Evolutionary conservation across 2,888 invertebrate species (phyloP).

Genomic region (Eumerus sabulonum): DNA sequence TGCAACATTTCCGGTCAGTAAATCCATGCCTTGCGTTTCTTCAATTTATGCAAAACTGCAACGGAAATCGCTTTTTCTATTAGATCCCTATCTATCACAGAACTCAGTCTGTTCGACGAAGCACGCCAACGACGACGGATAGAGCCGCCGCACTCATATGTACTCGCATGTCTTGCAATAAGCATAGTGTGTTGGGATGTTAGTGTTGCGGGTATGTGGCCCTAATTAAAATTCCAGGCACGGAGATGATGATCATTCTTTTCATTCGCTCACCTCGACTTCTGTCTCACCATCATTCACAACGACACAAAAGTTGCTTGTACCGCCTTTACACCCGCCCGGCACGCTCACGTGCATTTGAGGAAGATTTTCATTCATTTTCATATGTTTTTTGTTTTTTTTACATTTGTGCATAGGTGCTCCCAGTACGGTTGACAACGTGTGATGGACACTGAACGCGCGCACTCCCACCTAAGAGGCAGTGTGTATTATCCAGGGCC

Average conservation of each 20-base stretch:
- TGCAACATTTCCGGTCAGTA: no score
- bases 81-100: no score
- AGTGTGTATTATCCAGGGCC: constrained; percentile 1
- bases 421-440: neutral
- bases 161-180: no score
- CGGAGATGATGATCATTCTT: constrained; percentile 39
- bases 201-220: constrained; percentile 8
- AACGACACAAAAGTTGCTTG: constrained; percentile 33
- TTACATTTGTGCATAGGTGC: no score
- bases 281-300: constrained; percentile 5
- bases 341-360: no score
- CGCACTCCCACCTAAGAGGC: constrained; percentile 1
- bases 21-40: no score
- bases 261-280: constrained; percentile 10
- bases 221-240: constrained; percentile 48
- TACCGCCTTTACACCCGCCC: neutral
- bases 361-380: no score
- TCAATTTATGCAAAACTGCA: neutral
- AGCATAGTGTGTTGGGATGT: neutral
- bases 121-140: no score
- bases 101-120: neutral
- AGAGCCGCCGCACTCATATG: no score
- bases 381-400: no score
- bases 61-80: neutral
- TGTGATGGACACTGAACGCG: constrained; percentile 26